These are phyloP conservation scores for Cacajao melanocephalus DNA, from an alignment of 2,797 vertebrate genomes.

Conservation along the genomic window DNA sequence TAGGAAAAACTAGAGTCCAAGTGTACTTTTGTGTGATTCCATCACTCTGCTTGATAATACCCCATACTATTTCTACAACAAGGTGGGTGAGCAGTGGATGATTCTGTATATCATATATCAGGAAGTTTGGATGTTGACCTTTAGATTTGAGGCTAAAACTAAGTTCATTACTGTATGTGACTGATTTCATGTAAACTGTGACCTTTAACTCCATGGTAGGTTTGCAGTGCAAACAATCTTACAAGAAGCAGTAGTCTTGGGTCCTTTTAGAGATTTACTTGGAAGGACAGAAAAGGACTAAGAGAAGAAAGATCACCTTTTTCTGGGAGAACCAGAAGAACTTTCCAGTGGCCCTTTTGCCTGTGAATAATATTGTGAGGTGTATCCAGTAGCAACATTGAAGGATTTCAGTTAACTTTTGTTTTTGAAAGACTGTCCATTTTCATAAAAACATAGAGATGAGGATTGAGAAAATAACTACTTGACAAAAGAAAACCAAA, in stretches of 20 bases:
- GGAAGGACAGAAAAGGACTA: background rate
- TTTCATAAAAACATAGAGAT: background rate
- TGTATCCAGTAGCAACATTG: background rate
- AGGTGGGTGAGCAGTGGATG: background rate
- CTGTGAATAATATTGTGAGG: background rate
- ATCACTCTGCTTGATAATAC: background rate
- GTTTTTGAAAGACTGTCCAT: background rate
- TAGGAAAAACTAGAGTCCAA: background rate
- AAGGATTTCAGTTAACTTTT: background rate
- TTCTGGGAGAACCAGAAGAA: background rate
- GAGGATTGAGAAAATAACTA: background rate
- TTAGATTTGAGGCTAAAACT: constrained; percentile 51
- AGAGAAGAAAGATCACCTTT: background rate
- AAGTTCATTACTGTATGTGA: constrained; percentile 49
- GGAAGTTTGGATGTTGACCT: constrained; percentile 40
- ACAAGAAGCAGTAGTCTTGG: background rate
- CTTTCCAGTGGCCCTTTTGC: background rate
- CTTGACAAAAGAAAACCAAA: background rate
- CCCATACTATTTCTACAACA: background rate
- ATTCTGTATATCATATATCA: background rate
- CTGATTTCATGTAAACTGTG: constrained; percentile 5
- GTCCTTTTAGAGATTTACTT: constrained; percentile 35
- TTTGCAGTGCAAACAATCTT: background rate
- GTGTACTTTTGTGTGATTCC: background rate
- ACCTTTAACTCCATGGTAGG: constrained; percentile 37